Percentiles rank a stretch among this genome's conserved stretches.
Conservation (phyloP, 2,888 invertebrate genomes). For the Hylaea fasciaria region DNA sequence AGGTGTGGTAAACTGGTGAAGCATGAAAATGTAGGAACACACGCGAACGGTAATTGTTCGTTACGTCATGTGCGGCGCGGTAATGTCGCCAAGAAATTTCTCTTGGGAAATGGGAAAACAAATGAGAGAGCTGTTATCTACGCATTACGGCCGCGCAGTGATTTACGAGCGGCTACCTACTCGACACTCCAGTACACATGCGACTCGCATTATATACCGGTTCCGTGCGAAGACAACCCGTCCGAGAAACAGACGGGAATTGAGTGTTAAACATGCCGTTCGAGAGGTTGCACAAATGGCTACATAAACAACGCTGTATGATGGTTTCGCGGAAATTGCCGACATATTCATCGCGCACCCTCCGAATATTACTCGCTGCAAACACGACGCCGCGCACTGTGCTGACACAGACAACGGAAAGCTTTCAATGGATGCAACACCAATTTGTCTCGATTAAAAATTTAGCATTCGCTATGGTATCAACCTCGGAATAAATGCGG, state of each 20-base stretch:
- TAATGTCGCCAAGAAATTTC: conserved; percentile 81
- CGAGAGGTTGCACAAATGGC: conserved; percentile 67
- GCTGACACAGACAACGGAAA: conserved; percentile 49
- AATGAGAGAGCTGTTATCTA: conserved; percentile 83
- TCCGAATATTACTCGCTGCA: conserved; percentile 37
- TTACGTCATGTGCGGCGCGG: conserved; percentile 68
- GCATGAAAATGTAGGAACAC: conserved; percentile 53
- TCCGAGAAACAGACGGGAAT: conserved; percentile 73
- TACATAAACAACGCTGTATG: conserved; percentile 59
- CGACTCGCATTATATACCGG: conserved; percentile 60
- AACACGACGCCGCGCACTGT: conserved; percentile 42
- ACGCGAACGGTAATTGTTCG: conserved; percentile 62
- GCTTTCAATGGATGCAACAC: conserved; percentile 48
- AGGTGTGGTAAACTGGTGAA: conserved; percentile 39
- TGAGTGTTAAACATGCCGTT: conserved; percentile 71
- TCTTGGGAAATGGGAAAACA: conserved; percentile 81
- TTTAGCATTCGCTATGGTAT: conserved; percentile 48
- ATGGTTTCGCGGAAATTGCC: conserved; percentile 46
- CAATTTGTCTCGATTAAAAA: conserved; percentile 50
- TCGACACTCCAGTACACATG: conserved; percentile 51
- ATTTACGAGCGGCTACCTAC: conserved; percentile 77
- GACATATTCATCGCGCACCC: conserved; percentile 37
- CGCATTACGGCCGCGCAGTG: conserved; percentile 78
- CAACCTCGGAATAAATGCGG: conserved; percentile 45
- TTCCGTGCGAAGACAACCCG: conserved; percentile 68